Base-by-base conservation (phyloP, 2,113 vertebrate species). In the Columbina picui region DNA sequence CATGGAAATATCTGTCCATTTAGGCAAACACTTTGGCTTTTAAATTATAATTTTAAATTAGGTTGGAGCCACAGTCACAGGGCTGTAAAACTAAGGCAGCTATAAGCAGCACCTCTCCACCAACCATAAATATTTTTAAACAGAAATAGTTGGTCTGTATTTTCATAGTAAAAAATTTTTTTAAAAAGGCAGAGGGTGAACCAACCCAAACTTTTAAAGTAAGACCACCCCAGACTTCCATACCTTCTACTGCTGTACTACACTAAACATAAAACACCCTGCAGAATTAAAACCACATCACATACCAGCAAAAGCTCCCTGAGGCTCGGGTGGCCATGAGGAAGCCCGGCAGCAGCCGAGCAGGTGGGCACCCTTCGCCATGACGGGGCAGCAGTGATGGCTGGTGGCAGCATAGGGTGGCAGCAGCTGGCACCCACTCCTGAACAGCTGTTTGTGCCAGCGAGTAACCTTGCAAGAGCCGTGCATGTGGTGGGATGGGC, bases 321-420 rank as follows among this genome's bases (percentile, higher is more conserved):
- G 6, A 34, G 29, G 14, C 9, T 30, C 1, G 0, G 19, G 32
- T 2, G 1, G 12, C 55, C 5, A 1, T 5, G 6, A 8, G 4
- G 17, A 83, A n/a, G 8, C 20, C 36, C 15, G 6, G 12, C 18
- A 9, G 41, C 22, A 50, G 21, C 5, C 5, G 7, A 12, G 20
- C 14, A 10, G 20, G 14, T 7, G 3, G 4, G 4, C 7, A 9
- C 6, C 8, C 9, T 12, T 25, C 1, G 2, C 22, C 32, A 11
- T 16, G 7, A 43, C 2, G 2, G 13, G 3, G 2, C 7, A 7
- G 7, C 29, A 36, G 5, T 3, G 4, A 5, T 2, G 5, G 2
- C 2, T 1, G 29, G 4, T 6, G 1, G 5, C 14, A 32, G 13
- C 17, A 2, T 15, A 14, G 0, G 1, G 2, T 10, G 5, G 4